phyloP scores from a whole-genome alignment of 2,113 vertebrate species.

The Salminus brasiliensis region DNA sequence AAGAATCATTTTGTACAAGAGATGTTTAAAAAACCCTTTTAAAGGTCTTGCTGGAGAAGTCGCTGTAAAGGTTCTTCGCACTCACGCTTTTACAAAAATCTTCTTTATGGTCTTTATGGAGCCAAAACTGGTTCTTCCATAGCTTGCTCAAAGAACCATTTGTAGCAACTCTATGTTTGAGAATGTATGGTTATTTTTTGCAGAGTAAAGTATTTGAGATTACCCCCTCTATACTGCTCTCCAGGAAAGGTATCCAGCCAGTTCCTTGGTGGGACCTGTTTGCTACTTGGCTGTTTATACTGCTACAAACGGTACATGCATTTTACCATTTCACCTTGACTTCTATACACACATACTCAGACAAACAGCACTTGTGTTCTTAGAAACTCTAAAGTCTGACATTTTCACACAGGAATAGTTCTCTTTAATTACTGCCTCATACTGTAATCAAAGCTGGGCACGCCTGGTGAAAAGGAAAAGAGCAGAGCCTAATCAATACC shows the following conservation, averaged over 20 bases:
- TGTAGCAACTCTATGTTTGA: too few relatives aligned
- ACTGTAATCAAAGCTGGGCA: constrained; percentile 74
- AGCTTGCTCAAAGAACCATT: too few relatives aligned
- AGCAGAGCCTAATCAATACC: constrained; percentile 19
- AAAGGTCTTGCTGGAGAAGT: too few relatives aligned
- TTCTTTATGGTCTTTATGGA: too few relatives aligned
- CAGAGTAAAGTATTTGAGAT: constrained; percentile 67
- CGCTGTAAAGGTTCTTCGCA: too few relatives aligned
- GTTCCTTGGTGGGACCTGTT: constrained; percentile 64
- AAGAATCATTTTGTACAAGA: too few relatives aligned
- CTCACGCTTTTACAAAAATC: too few relatives aligned
- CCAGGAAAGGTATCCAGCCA: constrained; percentile 72
- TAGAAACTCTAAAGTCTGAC: constrained; percentile 30
- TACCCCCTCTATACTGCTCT: constrained; percentile 81
- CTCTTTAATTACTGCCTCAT: constrained; percentile 62
- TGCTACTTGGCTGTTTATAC: constrained; percentile 64
- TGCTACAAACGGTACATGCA: constrained; percentile 55
- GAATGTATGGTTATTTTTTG: constrained; percentile 72
- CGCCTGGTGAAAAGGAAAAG: constrained; percentile 22
- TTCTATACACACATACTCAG: not conserved
- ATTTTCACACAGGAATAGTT: constrained; percentile 41
- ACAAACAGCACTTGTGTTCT: not conserved
- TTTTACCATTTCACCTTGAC: constrained; percentile 52
- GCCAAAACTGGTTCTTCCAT: too few relatives aligned
- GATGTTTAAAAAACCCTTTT: too few relatives aligned